A percentile compares a stretch with the other conserved stretches of the same genome.
Evolutionary conservation across 2,888 invertebrate genomes (phyloP).

Genomic region (Dione juno): DNA sequence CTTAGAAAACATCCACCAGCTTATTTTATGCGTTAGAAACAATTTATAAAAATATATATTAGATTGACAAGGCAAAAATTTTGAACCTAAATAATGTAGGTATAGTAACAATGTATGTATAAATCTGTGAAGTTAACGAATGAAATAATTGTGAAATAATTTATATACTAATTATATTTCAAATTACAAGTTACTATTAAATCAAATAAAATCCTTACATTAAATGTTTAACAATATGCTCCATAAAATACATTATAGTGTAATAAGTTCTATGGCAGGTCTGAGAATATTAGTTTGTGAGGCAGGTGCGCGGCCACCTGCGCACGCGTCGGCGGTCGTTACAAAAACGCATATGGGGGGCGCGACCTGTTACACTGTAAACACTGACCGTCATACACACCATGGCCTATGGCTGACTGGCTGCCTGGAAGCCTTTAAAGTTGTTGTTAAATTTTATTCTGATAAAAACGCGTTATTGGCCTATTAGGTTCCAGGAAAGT

Average conservation of each 20-base stretch:
- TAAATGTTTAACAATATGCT: constrained; percentile 1
- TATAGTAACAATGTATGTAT: neutral
- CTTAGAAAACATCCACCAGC: constrained; percentile 34
- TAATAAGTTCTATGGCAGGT: constrained; percentile 55
- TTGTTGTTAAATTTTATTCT: constrained; percentile 52
- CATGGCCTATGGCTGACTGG: constrained; percentile 50
- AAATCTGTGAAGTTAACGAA: neutral
- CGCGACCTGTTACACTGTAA: constrained; percentile 52
- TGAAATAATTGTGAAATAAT: neutral
- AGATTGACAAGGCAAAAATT: neutral
- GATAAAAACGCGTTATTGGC: constrained; percentile 26
- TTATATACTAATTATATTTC: neutral
- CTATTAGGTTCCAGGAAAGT: constrained; percentile 15
- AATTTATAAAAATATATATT: constrained; percentile 40
- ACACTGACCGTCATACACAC: constrained; percentile 45
- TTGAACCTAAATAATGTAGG: neutral
- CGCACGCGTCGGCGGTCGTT: constrained; percentile 75
- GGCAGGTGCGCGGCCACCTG: constrained; percentile 82
- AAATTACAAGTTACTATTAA: constrained; percentile 18
- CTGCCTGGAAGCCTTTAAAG: constrained; percentile 71
- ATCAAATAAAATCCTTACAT: neutral
- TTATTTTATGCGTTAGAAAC: constrained; percentile 19
- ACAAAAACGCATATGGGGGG: constrained; percentile 71
- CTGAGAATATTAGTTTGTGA: constrained; percentile 52
- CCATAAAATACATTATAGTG: constrained; percentile 46